phyloP scores from a whole-genome alignment of 2,888 invertebrate genomes.

The Panopea generosa region DNA sequence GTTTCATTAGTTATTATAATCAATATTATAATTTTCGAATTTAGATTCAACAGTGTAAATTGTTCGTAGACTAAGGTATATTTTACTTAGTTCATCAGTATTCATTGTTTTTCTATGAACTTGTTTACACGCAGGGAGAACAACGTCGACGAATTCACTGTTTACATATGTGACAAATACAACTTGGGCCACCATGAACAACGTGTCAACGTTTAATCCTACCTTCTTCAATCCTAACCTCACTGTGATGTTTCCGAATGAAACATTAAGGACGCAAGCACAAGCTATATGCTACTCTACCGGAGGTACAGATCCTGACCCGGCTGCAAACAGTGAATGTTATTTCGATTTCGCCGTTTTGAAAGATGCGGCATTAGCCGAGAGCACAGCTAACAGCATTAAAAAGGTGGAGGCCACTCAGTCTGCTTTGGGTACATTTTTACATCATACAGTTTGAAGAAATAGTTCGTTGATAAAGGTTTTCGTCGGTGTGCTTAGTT shows the following conservation, averaged over 20 bases:
- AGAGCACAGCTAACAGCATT: conserved; percentile 40
- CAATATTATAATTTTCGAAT: no score
- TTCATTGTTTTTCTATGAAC: no score
- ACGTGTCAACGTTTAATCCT: conserved; percentile 58
- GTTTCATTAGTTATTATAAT: no score
- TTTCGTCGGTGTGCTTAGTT: no score
- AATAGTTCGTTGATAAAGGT: no score
- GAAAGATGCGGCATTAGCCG: conserved; percentile 51
- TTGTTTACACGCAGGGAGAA: conserved; percentile 69
- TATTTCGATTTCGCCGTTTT: conserved; percentile 70
- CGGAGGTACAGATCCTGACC: conserved; percentile 54
- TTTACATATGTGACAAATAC: conserved; percentile 56
- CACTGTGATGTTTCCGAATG: conserved; percentile 64
- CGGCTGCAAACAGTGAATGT: conserved; percentile 59
- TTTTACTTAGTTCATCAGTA: no score
- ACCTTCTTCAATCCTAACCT: conserved; percentile 69
- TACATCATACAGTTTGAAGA: no score
- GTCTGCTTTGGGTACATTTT: not conserved
- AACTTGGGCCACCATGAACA: conserved; percentile 43
- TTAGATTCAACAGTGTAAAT: no score
- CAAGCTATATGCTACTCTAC: conserved; percentile 54
- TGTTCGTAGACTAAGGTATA: no score
- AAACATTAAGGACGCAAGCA: conserved; percentile 41
- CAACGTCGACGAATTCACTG: conserved; percentile 36
- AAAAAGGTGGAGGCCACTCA: conserved; percentile 15